Evolutionary conservation across 2,888 invertebrate species (phyloP), one percentile per base, ranked within the genome.

Genomic region (Tortricodes alternella): DNA sequence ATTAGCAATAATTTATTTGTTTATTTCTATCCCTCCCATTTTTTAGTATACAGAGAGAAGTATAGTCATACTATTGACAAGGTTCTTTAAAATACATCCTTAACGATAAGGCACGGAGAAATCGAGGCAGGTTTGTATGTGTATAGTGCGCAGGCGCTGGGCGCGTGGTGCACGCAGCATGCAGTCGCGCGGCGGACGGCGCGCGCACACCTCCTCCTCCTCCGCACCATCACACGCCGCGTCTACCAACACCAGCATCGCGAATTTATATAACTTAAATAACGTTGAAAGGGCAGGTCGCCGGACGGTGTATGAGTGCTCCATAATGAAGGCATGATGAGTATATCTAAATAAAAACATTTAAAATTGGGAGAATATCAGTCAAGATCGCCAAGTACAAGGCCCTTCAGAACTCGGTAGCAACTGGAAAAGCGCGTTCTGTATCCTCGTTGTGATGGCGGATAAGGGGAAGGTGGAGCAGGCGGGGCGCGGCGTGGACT

Each of bases 401-500:
- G 35, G 48, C 32, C 7, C 13, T 16, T 11, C 9, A 16, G 35
- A 35, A 16, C 16, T 35, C 11, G 11, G 3, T 9, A 29, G 11
- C 8, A n/a, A 9, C 4, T 27, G 9, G 3, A n/a, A 1, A 9
- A n/a, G 4, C 11, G 0, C 3, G 3, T 0, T 29, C 4, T 11
- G 3, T n/a, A 37, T 39, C 19, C 37, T 15, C 34, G 16, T 18
- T 24, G 50, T 32, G 11, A 65, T 67, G 66, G 34, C 53, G 6
- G 59, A 57, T 5, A 59, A 60, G 0, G 21, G 1, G 7, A 9
- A 23, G 8, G 3, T n/a, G n/a, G 13, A 15, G 13, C 37, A 43
- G 1, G n/a, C 1, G 3, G 18, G 48, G n/a, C 37, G 46, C 7
- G 72, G 64, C 0, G 73, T 87, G 63, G 83, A 86, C 66, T 72